Conservation (phyloP, 1,140 invertebrate species). For the Oppia nitens region DNA sequence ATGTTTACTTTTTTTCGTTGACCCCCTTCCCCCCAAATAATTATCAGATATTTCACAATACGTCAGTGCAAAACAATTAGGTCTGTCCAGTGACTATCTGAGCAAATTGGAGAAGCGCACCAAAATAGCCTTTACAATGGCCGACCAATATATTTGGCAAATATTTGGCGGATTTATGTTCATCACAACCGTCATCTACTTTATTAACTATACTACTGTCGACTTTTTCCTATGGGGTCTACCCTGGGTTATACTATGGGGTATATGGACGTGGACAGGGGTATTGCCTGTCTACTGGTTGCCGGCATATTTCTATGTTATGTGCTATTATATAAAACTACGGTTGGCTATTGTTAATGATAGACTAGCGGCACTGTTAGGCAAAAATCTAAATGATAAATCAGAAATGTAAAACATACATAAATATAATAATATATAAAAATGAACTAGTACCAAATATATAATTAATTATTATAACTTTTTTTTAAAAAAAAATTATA, state of each 20-base stretch:
- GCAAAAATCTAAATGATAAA: too few relatives aligned
- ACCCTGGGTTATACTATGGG: constrained; percentile 2
- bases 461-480: too few relatives aligned
- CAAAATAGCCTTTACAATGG: constrained; percentile 1
- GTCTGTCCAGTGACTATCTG: background rate
- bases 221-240: constrained; percentile 1
- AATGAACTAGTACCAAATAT: too few relatives aligned
- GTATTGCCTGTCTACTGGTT: constrained; percentile 1
- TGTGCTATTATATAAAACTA: constrained; percentile 5
- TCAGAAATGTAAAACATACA: too few relatives aligned
- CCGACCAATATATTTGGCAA: constrained; percentile 2
- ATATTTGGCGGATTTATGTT: constrained; percentile 1
- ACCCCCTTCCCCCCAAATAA: too few relatives aligned
- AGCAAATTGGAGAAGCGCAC: background rate
- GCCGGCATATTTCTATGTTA: constrained; percentile 3
- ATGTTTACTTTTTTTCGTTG: too few relatives aligned
- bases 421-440: too few relatives aligned
- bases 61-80: background rate
- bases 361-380: too few relatives aligned
- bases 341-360: background rate
- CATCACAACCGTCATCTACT: constrained; percentile 2
- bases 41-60: background rate
- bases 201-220: background rate
- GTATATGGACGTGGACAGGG: constrained; percentile 1
- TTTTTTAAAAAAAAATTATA: too few relatives aligned